A percentile compares a stretch with the other conserved stretches of the same genome.
Evolutionary conservation across 2,888 invertebrate genomes (phyloP).

Genomic region (Dusona sp.): DNA sequence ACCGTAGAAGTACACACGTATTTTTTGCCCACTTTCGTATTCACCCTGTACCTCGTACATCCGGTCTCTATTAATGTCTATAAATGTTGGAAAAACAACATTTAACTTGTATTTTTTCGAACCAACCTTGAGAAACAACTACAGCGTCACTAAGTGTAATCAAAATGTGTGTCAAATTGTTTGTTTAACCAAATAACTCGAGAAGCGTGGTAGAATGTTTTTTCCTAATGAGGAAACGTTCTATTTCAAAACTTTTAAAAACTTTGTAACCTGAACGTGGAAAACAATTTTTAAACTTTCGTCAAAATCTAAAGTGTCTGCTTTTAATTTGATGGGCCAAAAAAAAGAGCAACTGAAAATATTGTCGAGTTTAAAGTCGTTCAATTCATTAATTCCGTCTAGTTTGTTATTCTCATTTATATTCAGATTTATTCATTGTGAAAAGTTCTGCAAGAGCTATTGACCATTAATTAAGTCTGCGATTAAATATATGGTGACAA

Average conservation of each 20-base stretch:
- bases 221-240: conserved; percentile 1
- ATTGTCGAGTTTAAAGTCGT: neutral
- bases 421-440: neutral
- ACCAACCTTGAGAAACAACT: neutral
- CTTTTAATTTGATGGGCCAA: neutral
- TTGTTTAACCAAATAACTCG: neutral
- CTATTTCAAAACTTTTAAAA: neutral
- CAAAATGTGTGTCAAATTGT: conserved; percentile 5
- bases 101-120: conserved; percentile 32
- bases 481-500: neutral
- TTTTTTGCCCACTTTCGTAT: conserved; percentile 28
- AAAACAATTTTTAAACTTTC: neutral
- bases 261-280: neutral
- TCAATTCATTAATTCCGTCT: neutral
- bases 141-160: neutral
- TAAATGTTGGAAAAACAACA: conserved; percentile 13
- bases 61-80: conserved; percentile 15
- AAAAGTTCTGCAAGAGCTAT: neutral
- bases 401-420: too few species aligned
- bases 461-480: neutral
- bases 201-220: neutral
- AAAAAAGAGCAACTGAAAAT: neutral
- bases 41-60: neutral
- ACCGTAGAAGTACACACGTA: conserved; percentile 18
- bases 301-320: neutral